Percentiles rank a stretch among this genome's conserved stretches.
Conservation (phyloP, 2,888 invertebrate genomes). For the Hirtodrosophila duncani region DNA sequence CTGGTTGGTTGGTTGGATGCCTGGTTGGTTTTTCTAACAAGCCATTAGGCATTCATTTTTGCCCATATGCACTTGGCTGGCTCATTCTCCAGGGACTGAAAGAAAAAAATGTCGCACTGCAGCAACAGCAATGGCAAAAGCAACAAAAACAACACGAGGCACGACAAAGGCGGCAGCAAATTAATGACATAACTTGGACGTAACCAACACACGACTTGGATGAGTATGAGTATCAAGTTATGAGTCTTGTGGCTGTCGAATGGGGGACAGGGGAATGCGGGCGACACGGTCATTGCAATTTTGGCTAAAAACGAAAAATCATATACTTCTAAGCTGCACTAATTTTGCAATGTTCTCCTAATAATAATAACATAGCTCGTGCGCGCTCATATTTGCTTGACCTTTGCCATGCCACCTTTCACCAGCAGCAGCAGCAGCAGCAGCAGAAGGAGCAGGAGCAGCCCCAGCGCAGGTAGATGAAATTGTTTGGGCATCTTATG, state of each 20-base stretch:
- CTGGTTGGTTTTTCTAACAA: slow-evolving; percentile 31
- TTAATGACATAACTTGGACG: slow-evolving; percentile 64
- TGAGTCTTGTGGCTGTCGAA: slow-evolving; percentile 15
- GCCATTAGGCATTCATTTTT: slow-evolving; percentile 67
- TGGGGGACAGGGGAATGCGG: background rate
- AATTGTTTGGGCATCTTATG: slow-evolving; percentile 32
- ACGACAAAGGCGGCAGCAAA: slow-evolving; percentile 55
- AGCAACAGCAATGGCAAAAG: slow-evolving; percentile 20
- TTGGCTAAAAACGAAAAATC: background rate
- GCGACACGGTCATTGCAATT: background rate
- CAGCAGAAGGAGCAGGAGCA: slow-evolving; percentile 9
- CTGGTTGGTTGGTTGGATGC: slow-evolving; percentile 12
- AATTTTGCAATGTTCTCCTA: slow-evolving; percentile 58
- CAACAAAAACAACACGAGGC: no score
- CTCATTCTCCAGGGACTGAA: slow-evolving; percentile 53
- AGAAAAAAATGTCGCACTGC: slow-evolving; percentile 61
- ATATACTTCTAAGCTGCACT: slow-evolving; percentile 42
- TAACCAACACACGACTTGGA: slow-evolving; percentile 53
- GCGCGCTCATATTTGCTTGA: slow-evolving; percentile 64
- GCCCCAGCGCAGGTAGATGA: slow-evolving; percentile 11
- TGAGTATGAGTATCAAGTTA: slow-evolving; percentile 40
- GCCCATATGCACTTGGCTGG: slow-evolving; percentile 60
- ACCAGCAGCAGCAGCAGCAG: slow-evolving; percentile 33
- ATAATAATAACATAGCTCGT: slow-evolving; percentile 54
- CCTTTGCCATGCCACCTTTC: slow-evolving; percentile 58